phyloP scores from a whole-genome alignment of 2,797 vertebrate genomes.

The Pseudopleuronectes americanus region DNA sequence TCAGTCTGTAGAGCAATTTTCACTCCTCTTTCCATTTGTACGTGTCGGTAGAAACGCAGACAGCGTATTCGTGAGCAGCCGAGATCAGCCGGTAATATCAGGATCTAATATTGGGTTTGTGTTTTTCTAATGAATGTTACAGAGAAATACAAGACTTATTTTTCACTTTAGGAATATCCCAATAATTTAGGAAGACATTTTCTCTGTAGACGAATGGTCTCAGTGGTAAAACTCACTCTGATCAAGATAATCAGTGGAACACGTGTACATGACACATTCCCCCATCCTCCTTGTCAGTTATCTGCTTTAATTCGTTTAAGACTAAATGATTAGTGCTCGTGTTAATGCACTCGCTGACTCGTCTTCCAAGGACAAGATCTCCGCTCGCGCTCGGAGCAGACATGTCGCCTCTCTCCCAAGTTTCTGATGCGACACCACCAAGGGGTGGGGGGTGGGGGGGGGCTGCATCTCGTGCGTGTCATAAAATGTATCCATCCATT shows the following conservation, averaged over 20 bases:
- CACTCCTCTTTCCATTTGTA: too few species aligned
- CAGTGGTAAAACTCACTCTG: background rate
- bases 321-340: conserved; percentile 36
- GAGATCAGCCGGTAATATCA: too few species aligned
- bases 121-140: too few species aligned
- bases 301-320: conserved; percentile 50
- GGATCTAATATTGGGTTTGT: too few species aligned
- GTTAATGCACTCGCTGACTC: conserved; percentile 44
- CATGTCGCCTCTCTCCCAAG: conserved; percentile 15
- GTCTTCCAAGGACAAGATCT: conserved; percentile 36
- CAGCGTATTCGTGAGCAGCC: too few species aligned
- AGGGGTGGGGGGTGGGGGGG: background rate
- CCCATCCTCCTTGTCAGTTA: conserved; percentile 28
- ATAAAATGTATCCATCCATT: conserved; percentile 70
- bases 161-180: background rate
- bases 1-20: too few species aligned
- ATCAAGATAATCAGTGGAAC: conserved; percentile 20
- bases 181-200: conserved; percentile 8
- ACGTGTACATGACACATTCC: conserved; percentile 42
- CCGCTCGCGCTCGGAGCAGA: conserved; percentile 24
- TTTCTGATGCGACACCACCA: conserved; percentile 16
- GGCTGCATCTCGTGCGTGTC: conserved; percentile 49
- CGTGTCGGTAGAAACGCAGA: too few species aligned
- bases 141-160: background rate
- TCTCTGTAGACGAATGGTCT: too few species aligned